Evolutionary conservation across 2,888 invertebrate genomes (phyloP).

Genomic region (Lapara coniferarum): DNA sequence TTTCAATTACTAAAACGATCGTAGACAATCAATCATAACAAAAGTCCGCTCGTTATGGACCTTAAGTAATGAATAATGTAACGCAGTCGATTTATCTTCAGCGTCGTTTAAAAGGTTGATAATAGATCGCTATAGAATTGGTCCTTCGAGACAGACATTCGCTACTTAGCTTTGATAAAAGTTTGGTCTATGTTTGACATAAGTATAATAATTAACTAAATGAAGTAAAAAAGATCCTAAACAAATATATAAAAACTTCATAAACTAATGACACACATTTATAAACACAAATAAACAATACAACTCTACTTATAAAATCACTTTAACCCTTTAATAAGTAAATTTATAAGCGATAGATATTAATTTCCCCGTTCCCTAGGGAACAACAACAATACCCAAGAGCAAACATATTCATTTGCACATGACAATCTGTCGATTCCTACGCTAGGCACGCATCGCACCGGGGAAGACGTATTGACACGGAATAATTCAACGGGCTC

Average conservation of each 20-base stretch:
- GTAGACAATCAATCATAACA: slow-evolving; percentile 50
- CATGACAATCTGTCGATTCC: slow-evolving; percentile 63
- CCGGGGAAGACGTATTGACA: slow-evolving; percentile 66
- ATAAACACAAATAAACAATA: neutral
- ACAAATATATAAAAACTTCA: neutral
- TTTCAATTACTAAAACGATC: slow-evolving; percentile 46
- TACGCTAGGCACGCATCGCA: slow-evolving; percentile 74
- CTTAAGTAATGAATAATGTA: slow-evolving; percentile 62
- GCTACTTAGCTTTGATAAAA: slow-evolving; percentile 26
- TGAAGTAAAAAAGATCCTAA: neutral
- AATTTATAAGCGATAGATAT: slow-evolving; percentile 59
- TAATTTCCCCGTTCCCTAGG: slow-evolving; percentile 63
- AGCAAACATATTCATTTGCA: slow-evolving; percentile 75
- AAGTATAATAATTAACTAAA: neutral
- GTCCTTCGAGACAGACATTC: slow-evolving; percentile 40
- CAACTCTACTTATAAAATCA: neutral
- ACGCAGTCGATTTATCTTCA: slow-evolving; percentile 47
- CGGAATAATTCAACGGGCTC: slow-evolving; percentile 65
- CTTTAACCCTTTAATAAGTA: slow-evolving; percentile 33
- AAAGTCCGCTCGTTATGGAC: slow-evolving; percentile 46
- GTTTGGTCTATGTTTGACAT: neutral
- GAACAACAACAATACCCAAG: slow-evolving; percentile 70
- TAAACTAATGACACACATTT: neutral
- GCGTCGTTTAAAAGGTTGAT: slow-evolving; percentile 45
- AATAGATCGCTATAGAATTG: slow-evolving; percentile 31